Percentiles rank a stretch among this genome's conserved stretches.
phyloP scores from a whole-genome alignment of 2,113 vertebrate species.

The Paratilapia polleni region DNA sequence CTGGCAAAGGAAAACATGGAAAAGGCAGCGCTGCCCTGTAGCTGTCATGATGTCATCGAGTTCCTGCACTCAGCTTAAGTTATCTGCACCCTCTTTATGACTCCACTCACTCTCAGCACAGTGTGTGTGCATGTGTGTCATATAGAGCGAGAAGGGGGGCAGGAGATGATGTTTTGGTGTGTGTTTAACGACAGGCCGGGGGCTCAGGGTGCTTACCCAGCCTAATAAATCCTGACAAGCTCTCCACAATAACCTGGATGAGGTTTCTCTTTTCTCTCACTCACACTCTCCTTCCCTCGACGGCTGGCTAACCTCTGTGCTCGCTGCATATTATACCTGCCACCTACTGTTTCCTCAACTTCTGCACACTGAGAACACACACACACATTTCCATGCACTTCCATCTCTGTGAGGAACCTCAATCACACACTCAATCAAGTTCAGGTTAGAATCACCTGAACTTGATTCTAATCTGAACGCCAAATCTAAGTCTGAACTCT shows the following conservation, averaged over 20 bases:
- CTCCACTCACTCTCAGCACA: slow-evolving; percentile 3
- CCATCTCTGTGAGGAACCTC: neutral
- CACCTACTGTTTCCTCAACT: slow-evolving; percentile 62
- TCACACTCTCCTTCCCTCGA: slow-evolving; percentile 27
- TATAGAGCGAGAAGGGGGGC: neutral
- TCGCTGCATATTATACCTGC: slow-evolving; percentile 62
- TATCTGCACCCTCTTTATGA: slow-evolving; percentile 69
- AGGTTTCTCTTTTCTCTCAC: slow-evolving; percentile 63
- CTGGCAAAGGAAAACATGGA: slow-evolving; percentile 59
- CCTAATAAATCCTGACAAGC: slow-evolving; percentile 71
- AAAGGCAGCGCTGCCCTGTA: slow-evolving; percentile 51
- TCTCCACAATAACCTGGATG: slow-evolving; percentile 67
- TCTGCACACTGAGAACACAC: slow-evolving; percentile 9
- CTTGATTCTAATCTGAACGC: neutral
- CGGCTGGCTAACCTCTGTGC: slow-evolving; percentile 38
- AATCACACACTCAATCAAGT: neutral
- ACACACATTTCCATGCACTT: neutral
- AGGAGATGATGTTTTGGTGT: slow-evolving; percentile 27
- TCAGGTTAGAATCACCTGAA: too few relatives aligned
- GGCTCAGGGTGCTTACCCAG: slow-evolving; percentile 42
- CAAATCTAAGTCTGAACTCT: neutral
- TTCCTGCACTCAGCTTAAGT: slow-evolving; percentile 57
- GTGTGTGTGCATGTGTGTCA: slow-evolving; percentile 14
- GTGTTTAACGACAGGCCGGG: slow-evolving; percentile 52
- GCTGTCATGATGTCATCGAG: slow-evolving; percentile 73